Conservation (phyloP, 2,797 vertebrate species). For the Pampus argenteus region DNA sequence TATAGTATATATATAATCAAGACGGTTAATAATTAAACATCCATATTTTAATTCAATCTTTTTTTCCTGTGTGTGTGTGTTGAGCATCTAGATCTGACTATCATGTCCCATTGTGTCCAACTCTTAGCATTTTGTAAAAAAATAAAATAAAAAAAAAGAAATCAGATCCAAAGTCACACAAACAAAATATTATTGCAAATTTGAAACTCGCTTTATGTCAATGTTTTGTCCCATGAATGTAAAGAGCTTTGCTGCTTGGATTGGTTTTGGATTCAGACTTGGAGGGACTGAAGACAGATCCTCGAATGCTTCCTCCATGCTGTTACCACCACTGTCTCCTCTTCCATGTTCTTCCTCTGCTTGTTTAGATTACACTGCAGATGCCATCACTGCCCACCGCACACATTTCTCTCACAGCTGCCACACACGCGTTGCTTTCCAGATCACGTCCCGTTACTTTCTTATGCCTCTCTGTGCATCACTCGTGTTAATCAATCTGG, state of each 20-base stretch:
- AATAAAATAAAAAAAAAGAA: too few relatives aligned
- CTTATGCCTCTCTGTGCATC: slow-evolving; percentile 8
- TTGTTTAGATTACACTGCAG: slow-evolving; percentile 23
- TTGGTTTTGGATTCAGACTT: slow-evolving; percentile 20
- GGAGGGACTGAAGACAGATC: slow-evolving; percentile 12
- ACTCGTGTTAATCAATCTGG: slow-evolving; percentile 16
- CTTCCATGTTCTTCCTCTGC: slow-evolving; percentile 36
- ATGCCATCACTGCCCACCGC: slow-evolving; percentile 15
- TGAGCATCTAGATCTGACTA: neutral
- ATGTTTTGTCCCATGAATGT: slow-evolving; percentile 28
- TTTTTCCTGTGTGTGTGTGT: neutral
- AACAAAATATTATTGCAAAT: neutral
- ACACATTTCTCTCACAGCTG: slow-evolving; percentile 43
- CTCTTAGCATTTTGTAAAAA: neutral
- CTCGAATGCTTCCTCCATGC: slow-evolving; percentile 9
- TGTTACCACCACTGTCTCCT: slow-evolving; percentile 34
- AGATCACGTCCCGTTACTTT: slow-evolving; percentile 49
- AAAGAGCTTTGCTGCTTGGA: slow-evolving; percentile 21
- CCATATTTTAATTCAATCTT: neutral
- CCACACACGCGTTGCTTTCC: slow-evolving; percentile 40
- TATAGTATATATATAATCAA: neutral
- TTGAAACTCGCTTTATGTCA: neutral
- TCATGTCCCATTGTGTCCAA: neutral
- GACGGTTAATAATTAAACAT: neutral
- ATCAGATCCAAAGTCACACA: neutral